Base-by-base conservation (phyloP, 1,140 invertebrate genomes). In the Drosophila serrata region DNA sequence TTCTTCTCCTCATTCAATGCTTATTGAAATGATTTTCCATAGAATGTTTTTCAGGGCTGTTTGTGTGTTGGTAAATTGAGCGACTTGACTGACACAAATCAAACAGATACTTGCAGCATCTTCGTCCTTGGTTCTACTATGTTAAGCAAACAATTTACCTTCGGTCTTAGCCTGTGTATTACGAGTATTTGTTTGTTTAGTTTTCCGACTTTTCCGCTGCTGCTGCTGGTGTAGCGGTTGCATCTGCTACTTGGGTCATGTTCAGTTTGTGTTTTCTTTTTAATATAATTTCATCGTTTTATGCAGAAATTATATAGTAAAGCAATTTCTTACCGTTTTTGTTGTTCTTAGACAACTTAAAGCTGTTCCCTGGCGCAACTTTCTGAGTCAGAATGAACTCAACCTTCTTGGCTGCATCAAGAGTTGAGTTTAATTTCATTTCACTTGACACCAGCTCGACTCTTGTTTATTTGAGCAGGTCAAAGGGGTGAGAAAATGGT, bases 381-480 rank as follows among this genome's bases (percentile, higher is more conserved):
- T 45, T 27, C 19, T 31, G n/a, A 12, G 27, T 3, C 12, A 9
- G 11, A 22, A 24, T 33, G 17, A 9, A 24, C 17, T 22, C 31
- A 55, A 55, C 37, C 39, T 29, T n/a, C 31, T 43, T 24, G 22
- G 46, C 35, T 49, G 56, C 29, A 48, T 7, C 5, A 48, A 43
- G 24, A 57, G 70, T 43, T 64, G 37, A 81, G 62, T 67, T 79
- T 88, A 79, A 87, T 79, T 82, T 79, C 27, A 87, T 82, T 88
- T 64, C 58, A 37, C 43, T 24, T 48, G 63, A 60, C 62, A 60
- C 15, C 9, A 22, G 19, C 24, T 60, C 27, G 53, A 51, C 45
- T 58, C 29, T 58, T 73, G 70, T 72, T 87, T 79, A 70, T 87
- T 82, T 73, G 51, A 59, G 64, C 48, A 39, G 43, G 40, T 46